Conservation (phyloP, 2,888 invertebrate species). For the Synanthedon myopaeformis region DNA sequence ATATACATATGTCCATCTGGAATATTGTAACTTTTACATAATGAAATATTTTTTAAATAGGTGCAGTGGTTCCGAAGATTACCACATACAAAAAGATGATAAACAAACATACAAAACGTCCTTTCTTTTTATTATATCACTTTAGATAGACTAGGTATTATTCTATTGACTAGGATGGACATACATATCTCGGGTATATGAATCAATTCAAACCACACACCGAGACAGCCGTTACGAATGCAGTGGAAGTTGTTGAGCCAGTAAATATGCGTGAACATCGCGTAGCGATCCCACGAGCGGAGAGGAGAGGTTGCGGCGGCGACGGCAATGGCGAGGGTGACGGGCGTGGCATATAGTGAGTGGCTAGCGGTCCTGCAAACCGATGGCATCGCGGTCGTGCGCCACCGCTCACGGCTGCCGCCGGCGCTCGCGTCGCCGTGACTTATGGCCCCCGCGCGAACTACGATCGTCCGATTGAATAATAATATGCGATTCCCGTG, state of each 20-base stretch:
- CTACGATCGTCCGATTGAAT: slow-evolving; percentile 68
- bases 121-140: too few species aligned
- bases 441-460: slow-evolving; percentile 66
- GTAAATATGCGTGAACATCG: not conserved
- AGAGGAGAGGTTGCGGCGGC: slow-evolving; percentile 8
- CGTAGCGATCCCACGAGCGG: not conserved
- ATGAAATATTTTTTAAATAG: too few species aligned
- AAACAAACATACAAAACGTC: too few species aligned
- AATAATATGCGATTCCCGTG: slow-evolving; percentile 67
- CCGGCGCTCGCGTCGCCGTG: slow-evolving; percentile 65
- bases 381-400: slow-evolving; percentile 65
- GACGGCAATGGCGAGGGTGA: slow-evolving; percentile 14
- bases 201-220: too few species aligned
- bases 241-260: not conserved
- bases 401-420: slow-evolving; percentile 66
- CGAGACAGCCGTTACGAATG: not conserved
- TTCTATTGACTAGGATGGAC: too few species aligned
- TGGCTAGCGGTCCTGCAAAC: slow-evolving; percentile 40
- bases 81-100: too few species aligned
- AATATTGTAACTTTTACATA: too few species aligned
- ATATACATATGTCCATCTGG: too few species aligned
- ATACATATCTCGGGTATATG: too few species aligned
- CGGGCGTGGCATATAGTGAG: slow-evolving; percentile 9
- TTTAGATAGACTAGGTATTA: too few species aligned
- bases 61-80: too few species aligned